Evolutionary conservation across 2,888 invertebrate genomes (phyloP), one percentile per base, ranked within the genome.

Genomic region (Coelogynopora nodosa): DNA sequence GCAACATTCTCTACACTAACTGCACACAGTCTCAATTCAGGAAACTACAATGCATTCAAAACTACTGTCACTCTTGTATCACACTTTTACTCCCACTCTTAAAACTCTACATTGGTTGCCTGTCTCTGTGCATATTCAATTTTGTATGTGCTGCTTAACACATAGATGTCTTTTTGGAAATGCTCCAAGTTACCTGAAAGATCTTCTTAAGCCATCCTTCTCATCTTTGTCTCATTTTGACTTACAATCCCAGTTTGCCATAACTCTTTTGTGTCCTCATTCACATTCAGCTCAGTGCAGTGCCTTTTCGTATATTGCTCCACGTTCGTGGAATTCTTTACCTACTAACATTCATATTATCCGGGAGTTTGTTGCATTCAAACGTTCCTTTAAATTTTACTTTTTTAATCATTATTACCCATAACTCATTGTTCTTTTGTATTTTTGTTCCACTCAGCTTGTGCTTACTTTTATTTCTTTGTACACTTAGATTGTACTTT

Each of bases 311-410:
- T 26, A 74, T 23, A 74, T 74, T 74, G 23, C 74, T 74, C 5
- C 74, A 74, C 74, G 23, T 74, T 74, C 74, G 23, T 74, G 74
- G 74, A 74, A 74, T 74, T n/a, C 74, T 23, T 74, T 74, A 74
- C 74, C 74, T 23, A 74, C 2, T 74, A 74, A 74, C 23, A 74
- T 74, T 74, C 23, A 26, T 74, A 74, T 13, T 74, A 74, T 74
- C 23, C 5, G 74, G 74, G 23, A 74, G 18, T 74, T 74, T 74
- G 23, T 13, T 23, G 23, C 74, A 13, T 74, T 74, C 74, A 74
- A 74, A 74, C 23, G 74, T 74, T 74, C 27, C 74, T 26, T 74
- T 74, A 74, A 74, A 74, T 74, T n/a, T 74, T 74, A 13, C 23
- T 13, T 74, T 74, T 26, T 74, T 26, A 74, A 5, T 74, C 74